phyloP scores from a whole-genome alignment of 1,140 invertebrate species.

The Hypsibius dujardini region DNA sequence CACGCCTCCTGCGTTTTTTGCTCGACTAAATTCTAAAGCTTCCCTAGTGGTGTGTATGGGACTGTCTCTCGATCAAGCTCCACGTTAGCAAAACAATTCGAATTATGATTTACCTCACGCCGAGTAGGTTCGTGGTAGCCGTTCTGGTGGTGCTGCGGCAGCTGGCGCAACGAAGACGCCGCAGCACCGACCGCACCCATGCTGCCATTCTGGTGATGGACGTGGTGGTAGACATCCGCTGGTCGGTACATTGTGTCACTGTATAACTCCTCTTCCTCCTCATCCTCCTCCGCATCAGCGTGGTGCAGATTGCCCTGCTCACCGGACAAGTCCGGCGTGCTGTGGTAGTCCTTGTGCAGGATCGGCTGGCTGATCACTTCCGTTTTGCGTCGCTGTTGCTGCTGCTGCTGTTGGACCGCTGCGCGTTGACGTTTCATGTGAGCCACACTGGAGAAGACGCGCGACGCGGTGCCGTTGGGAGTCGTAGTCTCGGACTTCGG shows the following conservation, averaged over 20 bases:
- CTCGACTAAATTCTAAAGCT: too few species aligned
- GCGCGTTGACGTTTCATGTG: slow-evolving; percentile 75
- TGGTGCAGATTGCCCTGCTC: not conserved
- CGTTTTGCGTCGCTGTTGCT: slow-evolving; percentile 19
- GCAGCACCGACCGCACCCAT: too few species aligned
- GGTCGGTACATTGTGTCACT: slow-evolving; percentile 14
- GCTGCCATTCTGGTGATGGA: not conserved
- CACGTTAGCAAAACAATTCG: too few species aligned
- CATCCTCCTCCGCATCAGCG: not conserved
- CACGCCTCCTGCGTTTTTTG: too few species aligned
- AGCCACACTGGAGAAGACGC: slow-evolving; percentile 77
- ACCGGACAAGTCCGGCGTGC: slow-evolving; percentile 53
- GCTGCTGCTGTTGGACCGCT: slow-evolving; percentile 35
- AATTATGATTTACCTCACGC: too few species aligned
- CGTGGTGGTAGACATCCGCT: not conserved
- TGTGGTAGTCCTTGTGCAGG: slow-evolving; percentile 65
- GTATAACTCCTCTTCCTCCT: slow-evolving; percentile 1
- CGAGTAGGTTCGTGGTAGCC: too few species aligned
- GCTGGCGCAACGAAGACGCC: too few species aligned
- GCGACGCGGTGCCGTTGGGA: slow-evolving; percentile 38
- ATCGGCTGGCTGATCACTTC: slow-evolving; percentile 24
- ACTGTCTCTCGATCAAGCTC: too few species aligned
- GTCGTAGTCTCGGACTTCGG: slow-evolving; percentile 28
- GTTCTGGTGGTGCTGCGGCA: too few species aligned
- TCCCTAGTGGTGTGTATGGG: too few species aligned